Conservation (phyloP, 2,797 vertebrate genomes). For the Cuculus canorus region DNA sequence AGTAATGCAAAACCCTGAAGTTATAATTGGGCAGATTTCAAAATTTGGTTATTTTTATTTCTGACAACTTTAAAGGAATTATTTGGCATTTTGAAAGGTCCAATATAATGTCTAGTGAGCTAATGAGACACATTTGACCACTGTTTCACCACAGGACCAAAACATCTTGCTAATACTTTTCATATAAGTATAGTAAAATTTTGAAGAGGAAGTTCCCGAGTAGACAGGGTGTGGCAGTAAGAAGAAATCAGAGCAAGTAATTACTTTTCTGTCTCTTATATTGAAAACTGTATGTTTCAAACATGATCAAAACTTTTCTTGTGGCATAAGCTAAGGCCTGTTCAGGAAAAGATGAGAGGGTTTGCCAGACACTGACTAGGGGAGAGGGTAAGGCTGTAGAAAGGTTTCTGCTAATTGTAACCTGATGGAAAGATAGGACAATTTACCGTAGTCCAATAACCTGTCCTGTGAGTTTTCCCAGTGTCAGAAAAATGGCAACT, state of each 20-base stretch:
- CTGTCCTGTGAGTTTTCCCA: conserved; percentile 88
- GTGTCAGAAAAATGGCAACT: conserved; percentile 86
- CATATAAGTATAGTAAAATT: not conserved
- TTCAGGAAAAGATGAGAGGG: not conserved
- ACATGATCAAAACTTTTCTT: not conserved
- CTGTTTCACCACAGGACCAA: not conserved
- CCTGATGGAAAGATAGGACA: not conserved
- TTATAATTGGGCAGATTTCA: not conserved
- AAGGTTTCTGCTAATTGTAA: not conserved
- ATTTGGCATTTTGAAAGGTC: not conserved
- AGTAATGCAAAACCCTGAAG: not conserved
- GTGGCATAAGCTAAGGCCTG: not conserved
- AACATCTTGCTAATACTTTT: not conserved
- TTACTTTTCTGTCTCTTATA: not conserved
- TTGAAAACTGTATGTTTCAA: not conserved
- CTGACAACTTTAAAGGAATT: not conserved
- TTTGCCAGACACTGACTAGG: not conserved
- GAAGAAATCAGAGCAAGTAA: not conserved
- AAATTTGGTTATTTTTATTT: not conserved
- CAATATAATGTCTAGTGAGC: not conserved
- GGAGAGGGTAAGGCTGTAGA: not conserved
- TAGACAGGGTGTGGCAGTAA: not conserved
- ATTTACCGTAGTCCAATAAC: conserved; percentile 87
- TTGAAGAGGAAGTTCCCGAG: not conserved
- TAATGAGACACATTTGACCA: not conserved